Evolutionary conservation across 2,113 vertebrate species (phyloP).

Genomic region (Solea senegalensis): DNA sequence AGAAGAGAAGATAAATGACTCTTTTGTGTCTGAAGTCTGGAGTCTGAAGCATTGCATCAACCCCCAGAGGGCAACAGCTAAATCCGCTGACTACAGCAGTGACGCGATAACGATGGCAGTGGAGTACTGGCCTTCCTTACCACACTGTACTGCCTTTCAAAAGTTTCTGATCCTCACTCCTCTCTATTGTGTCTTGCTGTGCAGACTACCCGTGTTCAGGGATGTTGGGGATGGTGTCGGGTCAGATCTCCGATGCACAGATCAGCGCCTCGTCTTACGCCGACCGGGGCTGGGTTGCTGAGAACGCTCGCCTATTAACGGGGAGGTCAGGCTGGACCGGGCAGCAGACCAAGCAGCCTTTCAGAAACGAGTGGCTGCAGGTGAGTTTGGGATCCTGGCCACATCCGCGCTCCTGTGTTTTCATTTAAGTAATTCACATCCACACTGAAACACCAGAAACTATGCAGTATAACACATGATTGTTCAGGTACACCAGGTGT

Average conservation of each 20-base stretch:
- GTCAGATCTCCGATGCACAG: conserved; percentile 93
- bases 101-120: conserved; percentile 28
- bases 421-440: too few relatives aligned
- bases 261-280: conserved; percentile 91
- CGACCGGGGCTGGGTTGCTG: conserved; percentile 93
- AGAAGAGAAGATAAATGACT: conserved; percentile 13
- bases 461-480: too few relatives aligned
- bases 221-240: conserved; percentile 97
- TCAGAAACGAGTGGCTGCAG: conserved; percentile 88
- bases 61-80: not conserved
- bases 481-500: too few relatives aligned
- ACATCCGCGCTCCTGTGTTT: too few relatives aligned
- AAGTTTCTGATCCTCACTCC: conserved; percentile 7
- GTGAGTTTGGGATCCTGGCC: conserved; percentile 29
- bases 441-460: too few relatives aligned
- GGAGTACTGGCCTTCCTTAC: conserved; percentile 18
- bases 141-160: not conserved
- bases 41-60: conserved; percentile 17
- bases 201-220: conserved; percentile 91
- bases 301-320: conserved; percentile 91
- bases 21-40: conserved; percentile 9
- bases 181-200: not conserved
- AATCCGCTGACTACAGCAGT: conserved; percentile 30
- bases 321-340: conserved; percentile 92
- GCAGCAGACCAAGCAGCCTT: conserved; percentile 81